These are phyloP conservation scores for Montipora capricornis DNA, from an alignment of 64 coral and sea anemone species.

Conservation along the genomic window DNA sequence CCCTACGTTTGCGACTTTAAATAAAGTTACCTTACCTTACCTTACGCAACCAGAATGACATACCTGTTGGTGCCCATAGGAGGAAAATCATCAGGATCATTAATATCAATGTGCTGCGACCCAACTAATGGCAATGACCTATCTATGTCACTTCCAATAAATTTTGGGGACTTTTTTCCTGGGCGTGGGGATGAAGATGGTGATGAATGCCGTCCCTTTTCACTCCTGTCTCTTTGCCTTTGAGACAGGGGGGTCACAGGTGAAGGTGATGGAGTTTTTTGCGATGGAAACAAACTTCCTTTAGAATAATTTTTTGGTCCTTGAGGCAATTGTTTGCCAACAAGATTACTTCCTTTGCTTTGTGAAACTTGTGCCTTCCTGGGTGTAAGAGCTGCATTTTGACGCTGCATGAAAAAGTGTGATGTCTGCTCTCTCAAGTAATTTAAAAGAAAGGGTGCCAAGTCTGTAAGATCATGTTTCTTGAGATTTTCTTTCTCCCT, in stretches of 20 bases:
- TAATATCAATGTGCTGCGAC: conserved; percentile 61
- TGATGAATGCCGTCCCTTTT: conserved; percentile 18
- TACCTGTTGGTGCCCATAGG: conserved; percentile 65
- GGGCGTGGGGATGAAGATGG: conserved; percentile 70
- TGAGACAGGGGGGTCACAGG: conserved; percentile 14
- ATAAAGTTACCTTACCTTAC: no score
- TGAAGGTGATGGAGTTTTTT: conserved; percentile 64
- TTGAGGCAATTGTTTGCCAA: background rate
- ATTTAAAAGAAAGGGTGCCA: conserved; percentile 90
- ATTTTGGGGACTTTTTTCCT: conserved; percentile 74
- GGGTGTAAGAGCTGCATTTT: conserved; percentile 72
- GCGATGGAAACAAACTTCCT: conserved; percentile 40
- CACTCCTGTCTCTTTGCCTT: conserved; percentile 41
- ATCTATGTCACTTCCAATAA: conserved; percentile 41
- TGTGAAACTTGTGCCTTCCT: conserved; percentile 60
- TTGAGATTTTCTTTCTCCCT: background rate
- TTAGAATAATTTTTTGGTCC: conserved; percentile 19
- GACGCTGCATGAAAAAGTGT: conserved; percentile 76
- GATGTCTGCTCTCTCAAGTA: conserved; percentile 88
- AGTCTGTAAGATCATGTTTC: conserved; percentile 56
- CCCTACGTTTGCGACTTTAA: no score
- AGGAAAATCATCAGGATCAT: conserved; percentile 88
- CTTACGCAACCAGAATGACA: no score
- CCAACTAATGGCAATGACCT: conserved; percentile 53
- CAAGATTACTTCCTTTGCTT: background rate